Conservation (phyloP, 2,797 vertebrate species). For the Mormyrops boulengeri region DNA sequence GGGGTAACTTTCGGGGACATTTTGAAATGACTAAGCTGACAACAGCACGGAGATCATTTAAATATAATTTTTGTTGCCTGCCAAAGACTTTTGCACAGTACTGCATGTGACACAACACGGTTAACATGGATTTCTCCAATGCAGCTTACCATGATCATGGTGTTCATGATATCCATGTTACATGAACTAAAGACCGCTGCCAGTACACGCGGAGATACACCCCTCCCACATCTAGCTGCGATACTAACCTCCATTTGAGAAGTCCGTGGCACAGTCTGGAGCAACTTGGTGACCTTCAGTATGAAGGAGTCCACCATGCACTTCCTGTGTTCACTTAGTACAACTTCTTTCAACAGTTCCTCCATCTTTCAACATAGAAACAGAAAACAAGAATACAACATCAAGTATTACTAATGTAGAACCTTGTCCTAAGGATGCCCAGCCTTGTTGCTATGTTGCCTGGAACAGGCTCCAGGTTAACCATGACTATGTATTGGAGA, state of each 20-base stretch:
- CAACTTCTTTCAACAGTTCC: conserved; percentile 87
- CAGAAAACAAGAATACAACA: background rate
- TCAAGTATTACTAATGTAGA: background rate
- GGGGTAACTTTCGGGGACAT: background rate
- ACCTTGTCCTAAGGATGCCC: background rate
- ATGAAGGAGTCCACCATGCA: conserved; percentile 74
- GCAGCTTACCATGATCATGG: background rate
- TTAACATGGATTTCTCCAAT: background rate
- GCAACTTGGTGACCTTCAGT: conserved; percentile 61
- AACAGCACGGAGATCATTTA: background rate
- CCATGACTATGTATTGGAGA: background rate
- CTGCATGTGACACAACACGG: background rate
- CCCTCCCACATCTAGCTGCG: background rate
- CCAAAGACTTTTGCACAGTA: background rate
- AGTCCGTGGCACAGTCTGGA: conserved; percentile 65
- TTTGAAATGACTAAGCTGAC: background rate
- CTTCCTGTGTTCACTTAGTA: conserved; percentile 75
- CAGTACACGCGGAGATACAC: background rate
- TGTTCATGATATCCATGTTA: background rate
- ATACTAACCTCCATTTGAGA: conserved; percentile 65
- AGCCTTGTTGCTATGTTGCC: background rate
- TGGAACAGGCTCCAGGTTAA: background rate
- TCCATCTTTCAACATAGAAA: conserved; percentile 68
- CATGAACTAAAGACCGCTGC: background rate
- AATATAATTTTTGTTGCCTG: background rate